Percentiles rank a stretch among this genome's conserved stretches.
Evolutionary conservation across 1,140 invertebrate genomes (phyloP).

Genomic region (Lordiphosa collinella): DNA sequence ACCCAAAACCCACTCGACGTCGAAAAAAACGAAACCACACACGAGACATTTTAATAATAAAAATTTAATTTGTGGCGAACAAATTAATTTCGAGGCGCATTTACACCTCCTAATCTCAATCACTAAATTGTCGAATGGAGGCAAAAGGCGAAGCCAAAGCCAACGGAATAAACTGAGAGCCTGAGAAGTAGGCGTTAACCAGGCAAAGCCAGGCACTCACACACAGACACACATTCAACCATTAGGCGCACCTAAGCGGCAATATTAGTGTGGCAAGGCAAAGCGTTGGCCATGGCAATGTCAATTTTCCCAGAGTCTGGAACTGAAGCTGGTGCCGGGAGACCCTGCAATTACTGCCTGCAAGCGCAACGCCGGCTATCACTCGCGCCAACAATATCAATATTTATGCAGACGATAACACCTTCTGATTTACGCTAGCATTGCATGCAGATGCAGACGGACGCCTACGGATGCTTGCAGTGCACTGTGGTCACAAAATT

Average conservation of each 20-base stretch:
- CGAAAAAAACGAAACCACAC: constrained; percentile 38
- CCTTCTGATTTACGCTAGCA: constrained; percentile 74
- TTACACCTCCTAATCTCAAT: constrained; percentile 76
- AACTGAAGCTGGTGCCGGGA: constrained; percentile 9
- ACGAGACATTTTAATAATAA: constrained; percentile 73
- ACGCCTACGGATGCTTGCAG: constrained; percentile 33
- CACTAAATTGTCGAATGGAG: constrained; percentile 68
- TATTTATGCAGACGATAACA: constrained; percentile 78
- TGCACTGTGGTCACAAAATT: background rate
- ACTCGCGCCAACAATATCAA: constrained; percentile 75
- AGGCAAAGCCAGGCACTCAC: constrained; percentile 16
- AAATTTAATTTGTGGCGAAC: constrained; percentile 75
- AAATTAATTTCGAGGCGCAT: constrained; percentile 75
- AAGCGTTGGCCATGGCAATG: constrained; percentile 33
- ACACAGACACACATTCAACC: constrained; percentile 28
- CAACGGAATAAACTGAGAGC: constrained; percentile 26
- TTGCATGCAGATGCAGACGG: constrained; percentile 63
- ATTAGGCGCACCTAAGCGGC: constrained; percentile 74
- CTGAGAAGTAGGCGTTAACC: constrained; percentile 47
- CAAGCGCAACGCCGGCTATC: constrained; percentile 74
- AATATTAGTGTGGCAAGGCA: constrained; percentile 40
- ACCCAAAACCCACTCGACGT: no score
- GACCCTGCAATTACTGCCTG: constrained; percentile 66
- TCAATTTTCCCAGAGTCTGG: constrained; percentile 62
- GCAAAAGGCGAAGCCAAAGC: constrained; percentile 32